Percentiles rank a stretch among this genome's conserved stretches.
Evolutionary conservation across 1,140 invertebrate species (phyloP).

Genomic region (Caerostris extrusa): DNA sequence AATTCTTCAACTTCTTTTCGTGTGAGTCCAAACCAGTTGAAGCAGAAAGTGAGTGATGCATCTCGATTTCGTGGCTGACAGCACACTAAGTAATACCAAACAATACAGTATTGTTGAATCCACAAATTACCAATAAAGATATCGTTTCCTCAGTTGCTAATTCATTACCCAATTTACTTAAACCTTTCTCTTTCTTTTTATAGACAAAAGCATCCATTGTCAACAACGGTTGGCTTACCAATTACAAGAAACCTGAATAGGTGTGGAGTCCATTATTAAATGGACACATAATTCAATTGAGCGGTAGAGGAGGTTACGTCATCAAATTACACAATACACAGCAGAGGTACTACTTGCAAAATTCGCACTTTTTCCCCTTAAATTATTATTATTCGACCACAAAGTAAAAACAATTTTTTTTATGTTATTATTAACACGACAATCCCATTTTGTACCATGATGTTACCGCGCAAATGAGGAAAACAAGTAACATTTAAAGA

Average conservation of each 20-base stretch:
- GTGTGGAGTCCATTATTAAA: conserved; percentile 3
- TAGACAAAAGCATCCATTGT: background rate
- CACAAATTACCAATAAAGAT: too few species aligned
- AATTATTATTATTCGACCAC: conserved; percentile 7
- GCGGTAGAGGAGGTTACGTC: background rate
- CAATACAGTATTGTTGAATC: too few species aligned
- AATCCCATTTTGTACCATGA: background rate
- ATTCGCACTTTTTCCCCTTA: conserved; percentile 15
- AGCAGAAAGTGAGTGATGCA: too few species aligned
- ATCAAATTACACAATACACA: background rate
- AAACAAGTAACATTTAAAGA: conserved; percentile 1
- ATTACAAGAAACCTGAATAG: background rate
- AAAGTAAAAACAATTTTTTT: background rate
- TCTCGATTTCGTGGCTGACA: too few species aligned
- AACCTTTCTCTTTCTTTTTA: background rate
- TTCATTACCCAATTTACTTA: background rate
- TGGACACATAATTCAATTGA: background rate
- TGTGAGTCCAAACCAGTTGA: too few species aligned
- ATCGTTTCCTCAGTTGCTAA: background rate
- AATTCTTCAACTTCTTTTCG: too few species aligned
- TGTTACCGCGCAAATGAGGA: conserved; percentile 10
- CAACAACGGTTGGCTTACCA: background rate
- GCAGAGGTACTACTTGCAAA: background rate
- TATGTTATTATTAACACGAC: background rate
- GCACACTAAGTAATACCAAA: too few species aligned